phyloP scores from a whole-genome alignment of 2,113 vertebrate species.

The Siniperca chuatsi region DNA sequence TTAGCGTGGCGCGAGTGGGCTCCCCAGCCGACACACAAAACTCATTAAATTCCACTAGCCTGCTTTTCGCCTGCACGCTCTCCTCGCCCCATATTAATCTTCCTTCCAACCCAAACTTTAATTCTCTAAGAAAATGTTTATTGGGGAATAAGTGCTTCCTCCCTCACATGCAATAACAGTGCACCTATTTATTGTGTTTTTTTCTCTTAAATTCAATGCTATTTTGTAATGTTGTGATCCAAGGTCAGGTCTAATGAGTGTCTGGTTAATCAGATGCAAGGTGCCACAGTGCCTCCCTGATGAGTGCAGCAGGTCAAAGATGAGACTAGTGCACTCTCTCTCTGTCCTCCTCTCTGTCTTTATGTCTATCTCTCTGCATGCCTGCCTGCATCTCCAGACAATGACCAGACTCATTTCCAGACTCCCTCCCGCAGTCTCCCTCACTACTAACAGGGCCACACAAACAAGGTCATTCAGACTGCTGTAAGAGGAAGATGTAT shows the following conservation, averaged over 20 bases:
- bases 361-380: constrained; percentile 38
- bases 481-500: constrained; percentile 81
- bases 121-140: constrained; percentile 81
- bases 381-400: constrained; percentile 69
- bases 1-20: constrained; percentile 72
- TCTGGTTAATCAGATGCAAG: constrained; percentile 75
- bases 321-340: constrained; percentile 47
- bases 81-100: constrained; percentile 78
- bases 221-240: constrained; percentile 52
- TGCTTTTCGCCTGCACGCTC: constrained; percentile 69
- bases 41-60: constrained; percentile 82
- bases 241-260: constrained; percentile 75
- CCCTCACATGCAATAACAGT: constrained; percentile 63
- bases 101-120: constrained; percentile 73
- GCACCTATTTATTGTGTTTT: constrained; percentile 41
- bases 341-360: constrained; percentile 27
- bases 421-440: constrained; percentile 59
- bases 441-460: constrained; percentile 76
- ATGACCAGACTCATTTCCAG: constrained; percentile 75
- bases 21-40: constrained; percentile 78
- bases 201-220: constrained; percentile 32
- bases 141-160: constrained; percentile 61
- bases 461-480: constrained; percentile 80
- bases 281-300: constrained; percentile 61
- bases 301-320: constrained; percentile 62